Conservation (phyloP, 2,888 invertebrate species). For the Pterostichus niger region DNA sequence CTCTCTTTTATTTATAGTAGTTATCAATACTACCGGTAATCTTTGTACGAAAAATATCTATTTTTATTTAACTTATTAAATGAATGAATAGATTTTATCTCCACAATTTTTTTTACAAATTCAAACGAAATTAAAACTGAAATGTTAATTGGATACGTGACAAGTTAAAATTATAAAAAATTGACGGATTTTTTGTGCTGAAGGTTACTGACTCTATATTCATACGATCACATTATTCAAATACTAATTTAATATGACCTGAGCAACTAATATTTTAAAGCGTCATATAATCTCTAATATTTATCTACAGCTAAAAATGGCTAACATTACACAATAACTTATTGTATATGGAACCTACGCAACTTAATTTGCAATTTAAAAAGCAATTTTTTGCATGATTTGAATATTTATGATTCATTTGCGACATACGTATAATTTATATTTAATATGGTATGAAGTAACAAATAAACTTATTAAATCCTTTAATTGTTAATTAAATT, state of each 20-base stretch:
- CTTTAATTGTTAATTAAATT: too few species aligned
- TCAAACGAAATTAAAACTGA: neutral
- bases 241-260: constrained; percentile 21
- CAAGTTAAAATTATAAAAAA: neutral
- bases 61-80: too few species aligned
- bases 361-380: neutral
- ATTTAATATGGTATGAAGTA: too few species aligned
- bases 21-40: neutral
- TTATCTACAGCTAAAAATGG: constrained; percentile 2
- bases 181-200: neutral
- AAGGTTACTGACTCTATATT: constrained; percentile 18
- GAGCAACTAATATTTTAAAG: constrained; percentile 14
- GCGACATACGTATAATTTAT: too few species aligned
- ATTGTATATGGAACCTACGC: constrained; percentile 26
- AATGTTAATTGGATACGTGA: neutral
- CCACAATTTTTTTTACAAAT: neutral
- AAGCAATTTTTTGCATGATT: constrained; percentile 1
- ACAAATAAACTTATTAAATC: too few species aligned
- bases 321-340: constrained; percentile 10
- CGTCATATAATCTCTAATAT: constrained; percentile 11
- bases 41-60: neutral
- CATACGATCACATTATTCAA: neutral
- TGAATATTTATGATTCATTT: constrained; percentile 18
- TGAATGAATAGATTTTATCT: neutral
- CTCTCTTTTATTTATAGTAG: neutral